Evolutionary conservation across 1,140 invertebrate species (phyloP).

Genomic region (Brachionus manjavacas): DNA sequence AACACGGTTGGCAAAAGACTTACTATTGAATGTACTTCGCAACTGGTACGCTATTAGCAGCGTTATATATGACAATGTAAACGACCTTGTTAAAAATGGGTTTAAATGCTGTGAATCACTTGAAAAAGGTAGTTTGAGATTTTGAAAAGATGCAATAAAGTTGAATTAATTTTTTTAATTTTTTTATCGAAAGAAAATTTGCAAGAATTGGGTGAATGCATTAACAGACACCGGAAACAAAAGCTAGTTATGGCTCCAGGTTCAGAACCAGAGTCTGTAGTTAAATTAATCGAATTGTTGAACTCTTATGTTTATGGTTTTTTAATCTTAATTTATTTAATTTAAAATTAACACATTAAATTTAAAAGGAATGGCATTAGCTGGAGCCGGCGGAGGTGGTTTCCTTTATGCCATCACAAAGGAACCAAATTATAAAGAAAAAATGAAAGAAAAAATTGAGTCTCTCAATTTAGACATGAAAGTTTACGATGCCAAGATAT

Average conservation of each 20-base stretch:
- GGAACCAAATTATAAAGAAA: conserved; percentile 45
- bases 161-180: not conserved
- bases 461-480: not conserved
- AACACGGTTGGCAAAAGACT: conserved; percentile 61
- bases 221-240: conserved; percentile 57
- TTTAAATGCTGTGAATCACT: conserved; percentile 52
- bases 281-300: conserved; percentile 51
- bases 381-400: conserved; percentile 60
- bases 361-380: conserved; percentile 46
- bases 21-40: conserved; percentile 59
- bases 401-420: conserved; percentile 57
- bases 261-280: conserved; percentile 55
- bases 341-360: no score
- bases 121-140: conserved; percentile 49
- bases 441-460: conserved; percentile 46
- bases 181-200: conserved; percentile 50
- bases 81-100: conserved; percentile 51
- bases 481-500: conserved; percentile 39
- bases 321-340: conserved; percentile 11
- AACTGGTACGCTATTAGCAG: conserved; percentile 61
- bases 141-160: not conserved
- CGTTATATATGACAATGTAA: conserved; percentile 54
- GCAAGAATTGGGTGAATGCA: conserved; percentile 51
- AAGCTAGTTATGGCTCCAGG: conserved; percentile 60
- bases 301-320: conserved; percentile 52